Base-by-base conservation (phyloP, 2,797 vertebrate genomes). In the Mus caroli region DNA sequence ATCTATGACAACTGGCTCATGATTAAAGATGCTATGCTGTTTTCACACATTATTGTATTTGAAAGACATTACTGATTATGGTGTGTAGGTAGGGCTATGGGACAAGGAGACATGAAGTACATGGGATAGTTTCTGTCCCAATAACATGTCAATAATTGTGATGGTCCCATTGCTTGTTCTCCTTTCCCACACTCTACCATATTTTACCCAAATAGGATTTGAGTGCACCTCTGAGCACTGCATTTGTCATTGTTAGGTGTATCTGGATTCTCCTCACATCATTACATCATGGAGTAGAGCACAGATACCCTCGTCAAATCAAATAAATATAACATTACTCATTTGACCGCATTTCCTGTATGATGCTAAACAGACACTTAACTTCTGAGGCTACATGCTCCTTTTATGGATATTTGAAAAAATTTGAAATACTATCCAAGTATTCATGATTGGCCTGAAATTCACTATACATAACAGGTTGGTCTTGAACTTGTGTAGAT, bases 251-350 rank as follows among this genome's bases (percentile, higher is more conserved):
- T 94, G 78, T 62, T 50, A 76, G 62, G 20, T 40, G 40, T 95
- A 86, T 71, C 83, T 86, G n/a, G 69, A 84, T 94, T 97, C 79
- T 91, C 28, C 77, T 94, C 69, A 86, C 89, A 88, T 78, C 82
- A 52, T 46, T 92, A 69, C 46, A 52, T 26, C 89, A 1, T n/a
- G 8, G 43, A 93, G 43, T 69, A 46, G 8, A 71, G n/a, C 82
- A n/a, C 31, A 84, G 52, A 87, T 77, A 91, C 88, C 19, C 76
- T 97, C 89, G 69, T 83, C 73, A 86, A 52, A 84, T 94, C 40
- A 89, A 97, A 92, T 86, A 82, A 92, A 96, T 95, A 88, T 91
- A 86, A 88, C 69, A 88, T 76, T 85, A 75, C 60, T 54, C 37
- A 86, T 87, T 79, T 94, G 88, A 94, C 83, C 91, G n/a, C 19